Base-by-base conservation (phyloP, 2,797 vertebrate species). In the Cygnus olor region DNA sequence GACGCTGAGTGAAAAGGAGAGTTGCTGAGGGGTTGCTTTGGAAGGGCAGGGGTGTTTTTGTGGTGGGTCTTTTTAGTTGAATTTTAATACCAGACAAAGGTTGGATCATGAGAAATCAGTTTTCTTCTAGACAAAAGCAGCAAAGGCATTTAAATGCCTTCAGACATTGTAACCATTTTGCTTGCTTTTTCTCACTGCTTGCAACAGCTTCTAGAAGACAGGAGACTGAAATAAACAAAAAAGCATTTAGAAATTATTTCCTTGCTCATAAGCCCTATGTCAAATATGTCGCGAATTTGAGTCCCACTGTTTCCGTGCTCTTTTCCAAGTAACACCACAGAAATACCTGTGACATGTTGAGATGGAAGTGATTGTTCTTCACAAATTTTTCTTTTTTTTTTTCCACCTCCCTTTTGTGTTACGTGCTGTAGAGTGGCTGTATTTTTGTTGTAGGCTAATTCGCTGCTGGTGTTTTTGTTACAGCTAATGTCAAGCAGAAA, bases 381-480 rank as follows among this genome's bases (percentile, higher is more conserved):
- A 74, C 32, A 83, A 65, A 58, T 10, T 63, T 85, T 51, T 86
- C 73, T 28, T 68, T 56, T 40, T 38, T 38, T 86, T 69, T 34
- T 65, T 38, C 11, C 45, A 8, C 3, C 0, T 93, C 51, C 38
- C 64, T 87, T 96, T 94, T 92, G 77, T 80, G 19, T 88, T 92
- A 24, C 2, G 4, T 51, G 14, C 85, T 95, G 8, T 74, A 14
- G 88, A 92, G 30, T 85, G 68, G n/a, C 89, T 95, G 82, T 95
- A 69, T 96, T 97, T 96, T 89, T 94, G 70, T 95, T 76, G 76
- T 94, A 93, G 92, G 89, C 76, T 93, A 88, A 78, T 84, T 92
- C n/a, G 27, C 42, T 70, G 66, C 76, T 97, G 73, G 74, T 94
- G 90, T 93, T 97, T 97, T 97, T 95, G 77, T 88, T 95, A 74